Evolutionary conservation across 1,140 invertebrate species (phyloP), one percentile per base, ranked within the genome.

Genomic region (fruit fly (Drosophila melanogaster)): DNA sequence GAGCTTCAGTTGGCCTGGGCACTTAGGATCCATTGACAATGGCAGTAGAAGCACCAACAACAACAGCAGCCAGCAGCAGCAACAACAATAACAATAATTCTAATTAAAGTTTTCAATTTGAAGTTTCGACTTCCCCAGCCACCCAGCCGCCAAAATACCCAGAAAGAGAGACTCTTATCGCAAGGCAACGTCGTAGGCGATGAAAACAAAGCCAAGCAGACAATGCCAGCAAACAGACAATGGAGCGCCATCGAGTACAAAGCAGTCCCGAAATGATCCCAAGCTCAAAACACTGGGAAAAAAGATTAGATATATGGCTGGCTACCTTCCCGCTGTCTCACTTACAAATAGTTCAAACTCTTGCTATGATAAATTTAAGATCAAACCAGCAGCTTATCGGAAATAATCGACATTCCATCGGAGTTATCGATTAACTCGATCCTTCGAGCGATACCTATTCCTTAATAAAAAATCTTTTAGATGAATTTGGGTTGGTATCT

Each of bases 91-190:
- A 89, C 67, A 89, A 87, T 84, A 87, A 84, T 87, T 87, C 79
- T 87, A 87, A 87, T 87, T 87, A 87, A 87, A 87, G 84, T 87
- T 87, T 87, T 87, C 84, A 87, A 87, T 87, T 87, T 87, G 79
- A 87, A 87, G 84, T 87, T 89, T 79, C 69, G 65, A 77, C 76
- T 47, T 54, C 50, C 44, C 54, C 56, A 1, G 14, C 17, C 41
- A n/a, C 30, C 24, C 59, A 12, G 4, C 6, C 38, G 54, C 46
- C 53, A 11, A 56, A 56, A 51, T 57, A 54, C 38, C 38, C 15
- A 38, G 55, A 41, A 57, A 66, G 51, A 38, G 37, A 57, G 64
- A 70, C 73, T 86, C 81, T 81, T 85, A 85, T 85, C 81, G 81
- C 73, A 75, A 70, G 58, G 46, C 69, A 86, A 80, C 67, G 58